Evolutionary conservation across 1,140 invertebrate genomes (phyloP), one percentile per base, ranked within the genome.

Genomic region (Nixonia krombeini): DNA sequence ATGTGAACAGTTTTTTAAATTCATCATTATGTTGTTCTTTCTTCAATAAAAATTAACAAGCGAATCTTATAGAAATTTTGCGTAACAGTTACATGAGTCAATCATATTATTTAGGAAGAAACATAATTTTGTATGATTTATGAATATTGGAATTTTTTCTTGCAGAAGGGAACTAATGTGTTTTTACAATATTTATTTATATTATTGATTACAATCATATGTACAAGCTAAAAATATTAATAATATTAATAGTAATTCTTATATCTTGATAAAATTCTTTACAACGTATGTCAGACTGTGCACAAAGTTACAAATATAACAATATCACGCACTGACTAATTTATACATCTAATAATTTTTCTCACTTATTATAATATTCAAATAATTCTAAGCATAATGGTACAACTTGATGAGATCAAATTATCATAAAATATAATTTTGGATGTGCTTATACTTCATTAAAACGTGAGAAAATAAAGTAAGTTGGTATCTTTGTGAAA

Each of bases 371-470:
- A 74, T 63, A 71, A 49, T 66, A 45, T 69, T 72, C 72, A 70
- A 73, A 62, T 76, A 76, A 75, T 67, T 55, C 67, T 64, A 71
- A 73, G 31, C 57, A 67, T 64, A 73, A 76, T 74, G 73, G 63
- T 73, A 75, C 72, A 73, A 74, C 73, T 69, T 52, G 67, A 68
- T 75, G 50, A 73, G 67, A 52, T 74, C 35, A 70, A 68, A 70
- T 70, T 59, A 69, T 62, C 31, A 49, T 61, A 55, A 45, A 65
- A 17, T 69, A 29, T 72, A 71, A 64, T 51, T 55, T 28, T 67
- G 45, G 69, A 50, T 25, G 38, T 37, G 45, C 23, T 29, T 26
- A 64, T 59, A 29, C 23, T 28, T 35, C 23, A 16, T 28, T 12
- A 13, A 10, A 33, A 12, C 6, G 5, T 6, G 0, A 28, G 18